Evolutionary conservation across 2,888 invertebrate species (phyloP).

Genomic region (Heliconius erato): DNA sequence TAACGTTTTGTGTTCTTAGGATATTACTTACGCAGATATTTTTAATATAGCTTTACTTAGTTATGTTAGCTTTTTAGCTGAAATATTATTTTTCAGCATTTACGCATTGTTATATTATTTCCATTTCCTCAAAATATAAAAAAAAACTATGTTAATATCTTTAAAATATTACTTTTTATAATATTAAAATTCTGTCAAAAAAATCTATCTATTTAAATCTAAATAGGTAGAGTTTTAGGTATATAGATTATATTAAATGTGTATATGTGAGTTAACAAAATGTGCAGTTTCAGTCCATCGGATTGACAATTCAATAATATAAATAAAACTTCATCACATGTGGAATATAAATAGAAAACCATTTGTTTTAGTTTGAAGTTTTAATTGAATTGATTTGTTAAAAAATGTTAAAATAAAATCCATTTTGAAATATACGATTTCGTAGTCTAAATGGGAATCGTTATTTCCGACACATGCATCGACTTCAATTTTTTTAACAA

Average conservation of each 20-base stretch:
- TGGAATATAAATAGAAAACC: background rate
- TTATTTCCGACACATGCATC: too few relatives aligned
- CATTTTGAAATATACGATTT: background rate
- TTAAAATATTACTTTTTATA: too few relatives aligned
- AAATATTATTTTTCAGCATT: too few relatives aligned
- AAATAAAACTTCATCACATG: constrained; percentile 7
- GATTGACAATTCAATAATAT: background rate
- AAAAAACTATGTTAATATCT: too few relatives aligned
- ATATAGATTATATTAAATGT: background rate
- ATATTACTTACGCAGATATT: background rate
- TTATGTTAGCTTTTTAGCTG: background rate
- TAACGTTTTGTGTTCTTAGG: background rate
- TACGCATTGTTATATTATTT: too few relatives aligned
- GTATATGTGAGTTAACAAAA: background rate
- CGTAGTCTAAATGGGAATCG: background rate
- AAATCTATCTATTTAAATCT: too few relatives aligned
- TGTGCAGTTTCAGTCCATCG: background rate
- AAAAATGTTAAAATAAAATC: background rate
- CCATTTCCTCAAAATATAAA: too few relatives aligned
- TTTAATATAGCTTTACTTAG: background rate
- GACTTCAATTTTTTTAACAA: too few relatives aligned
- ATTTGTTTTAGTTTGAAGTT: background rate
- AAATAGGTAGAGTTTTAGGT: too few relatives aligned
- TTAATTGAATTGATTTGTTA: background rate
- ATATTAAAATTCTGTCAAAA: too few relatives aligned